Percentiles rank a stretch among this genome's conserved stretches.
Evolutionary conservation across 2,797 vertebrate genomes (phyloP).

Genomic region (Sebastes iracundus): DNA sequence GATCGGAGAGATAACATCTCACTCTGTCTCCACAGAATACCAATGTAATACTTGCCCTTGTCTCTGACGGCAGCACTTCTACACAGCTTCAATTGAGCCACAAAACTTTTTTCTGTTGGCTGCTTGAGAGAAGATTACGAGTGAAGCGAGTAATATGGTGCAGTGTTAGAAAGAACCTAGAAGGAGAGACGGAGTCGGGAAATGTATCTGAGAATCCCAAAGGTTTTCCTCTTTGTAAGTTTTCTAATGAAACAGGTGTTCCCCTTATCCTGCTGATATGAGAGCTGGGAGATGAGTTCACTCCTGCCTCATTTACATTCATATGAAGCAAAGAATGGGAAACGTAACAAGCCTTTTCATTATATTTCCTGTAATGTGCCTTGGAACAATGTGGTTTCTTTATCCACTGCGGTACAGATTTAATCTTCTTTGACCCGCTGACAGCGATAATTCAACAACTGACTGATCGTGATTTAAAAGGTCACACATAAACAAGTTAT

Average conservation of each 20-base stretch:
- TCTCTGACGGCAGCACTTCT: constrained; percentile 34
- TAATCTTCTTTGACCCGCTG: constrained; percentile 42
- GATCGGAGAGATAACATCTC: constrained; percentile 60
- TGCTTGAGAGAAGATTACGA: constrained; percentile 28
- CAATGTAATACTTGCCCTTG: constrained; percentile 50
- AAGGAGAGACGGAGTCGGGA: constrained; percentile 21
- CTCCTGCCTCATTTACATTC: constrained; percentile 64
- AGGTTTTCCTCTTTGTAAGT: constrained; percentile 46
- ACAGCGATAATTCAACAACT: constrained; percentile 26
- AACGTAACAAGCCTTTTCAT: constrained; percentile 47
- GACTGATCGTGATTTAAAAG: constrained; percentile 35
- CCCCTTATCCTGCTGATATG: constrained; percentile 59
- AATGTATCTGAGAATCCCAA: constrained; percentile 47
- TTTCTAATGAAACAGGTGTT: constrained; percentile 69
- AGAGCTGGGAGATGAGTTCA: constrained; percentile 59
- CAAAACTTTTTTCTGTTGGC: constrained; percentile 23
- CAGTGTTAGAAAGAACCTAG: constrained; percentile 17
- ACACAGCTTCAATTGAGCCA: constrained; percentile 22
- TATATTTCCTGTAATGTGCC: constrained; percentile 40
- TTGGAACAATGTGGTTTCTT: constrained; percentile 31
- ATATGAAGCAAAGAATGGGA: constrained; percentile 37
- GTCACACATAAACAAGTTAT: constrained; percentile 20
- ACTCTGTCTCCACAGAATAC: constrained; percentile 56
- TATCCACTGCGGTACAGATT: constrained; percentile 25
- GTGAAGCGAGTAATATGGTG: neutral